phyloP scores from a whole-genome alignment of 2,113 vertebrate species.

The Jaculus jaculus region DNA sequence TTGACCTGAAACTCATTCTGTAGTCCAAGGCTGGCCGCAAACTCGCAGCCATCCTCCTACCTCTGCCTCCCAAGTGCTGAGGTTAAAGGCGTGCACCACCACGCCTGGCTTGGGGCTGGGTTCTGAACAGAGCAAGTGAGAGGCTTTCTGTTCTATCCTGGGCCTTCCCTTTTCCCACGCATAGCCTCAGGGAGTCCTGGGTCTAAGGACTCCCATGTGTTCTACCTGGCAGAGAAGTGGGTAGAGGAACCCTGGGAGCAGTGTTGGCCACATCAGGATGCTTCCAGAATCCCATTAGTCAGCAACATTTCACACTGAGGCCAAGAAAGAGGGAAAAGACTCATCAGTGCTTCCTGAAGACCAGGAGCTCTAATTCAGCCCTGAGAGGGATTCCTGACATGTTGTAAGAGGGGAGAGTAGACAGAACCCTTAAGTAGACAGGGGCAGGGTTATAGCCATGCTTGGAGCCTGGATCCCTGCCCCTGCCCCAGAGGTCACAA shows the following conservation, averaged over 20 bases:
- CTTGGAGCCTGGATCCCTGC: background rate
- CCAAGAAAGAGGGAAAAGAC: too few species aligned
- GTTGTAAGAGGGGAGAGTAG: fast-evolving
- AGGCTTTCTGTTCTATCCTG: background rate
- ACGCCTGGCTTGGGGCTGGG: background rate
- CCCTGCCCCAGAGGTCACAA: background rate
- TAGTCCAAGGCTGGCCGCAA: too few species aligned
- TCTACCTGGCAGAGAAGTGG: too few species aligned
- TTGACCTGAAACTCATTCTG: too few species aligned
- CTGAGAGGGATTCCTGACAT: background rate
- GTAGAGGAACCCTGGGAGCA: background rate
- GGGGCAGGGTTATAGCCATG: too few species aligned
- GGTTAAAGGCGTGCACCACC: too few species aligned
- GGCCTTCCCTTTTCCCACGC: background rate
- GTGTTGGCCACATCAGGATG: background rate
- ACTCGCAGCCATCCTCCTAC: too few species aligned
- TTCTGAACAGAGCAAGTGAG: background rate
- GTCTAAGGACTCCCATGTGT: background rate
- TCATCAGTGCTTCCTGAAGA: background rate
- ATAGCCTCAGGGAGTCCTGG: background rate
- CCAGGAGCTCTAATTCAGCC: background rate
- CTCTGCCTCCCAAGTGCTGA: too few species aligned
- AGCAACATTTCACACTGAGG: background rate
- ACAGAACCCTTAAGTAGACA: background rate
- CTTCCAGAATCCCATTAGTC: background rate